Percentiles rank a stretch among this genome's conserved stretches.
These are phyloP conservation scores for Eriosoma lanigerum DNA, from an alignment of 1,140 invertebrate genomes.

Conservation along the genomic window DNA sequence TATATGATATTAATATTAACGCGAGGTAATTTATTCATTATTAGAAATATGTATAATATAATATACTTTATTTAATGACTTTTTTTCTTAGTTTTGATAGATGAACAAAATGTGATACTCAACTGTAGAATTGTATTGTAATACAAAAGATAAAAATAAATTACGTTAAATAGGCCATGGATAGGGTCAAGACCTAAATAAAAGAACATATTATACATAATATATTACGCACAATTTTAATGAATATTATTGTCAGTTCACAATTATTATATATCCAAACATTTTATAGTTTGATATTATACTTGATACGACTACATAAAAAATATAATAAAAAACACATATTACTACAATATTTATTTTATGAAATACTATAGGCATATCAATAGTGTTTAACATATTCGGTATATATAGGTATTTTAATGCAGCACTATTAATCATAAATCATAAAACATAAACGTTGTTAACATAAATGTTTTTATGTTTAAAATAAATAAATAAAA, in stretches of 20 bases:
- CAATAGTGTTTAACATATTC: neutral
- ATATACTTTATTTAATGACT: too few species aligned
- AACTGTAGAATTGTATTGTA: neutral
- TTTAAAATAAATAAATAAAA: too few species aligned
- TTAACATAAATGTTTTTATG: too few species aligned
- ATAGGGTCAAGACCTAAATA: slow-evolving; percentile 8
- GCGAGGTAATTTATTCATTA: too few species aligned
- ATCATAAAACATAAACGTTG: neutral
- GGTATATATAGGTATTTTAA: neutral
- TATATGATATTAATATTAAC: too few species aligned
- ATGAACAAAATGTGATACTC: too few species aligned
- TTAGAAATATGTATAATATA: too few species aligned
- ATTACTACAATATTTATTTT: neutral
- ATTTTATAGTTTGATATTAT: neutral
- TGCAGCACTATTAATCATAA: neutral
- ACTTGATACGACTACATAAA: neutral
- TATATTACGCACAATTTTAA: neutral
- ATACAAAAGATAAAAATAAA: slow-evolving; percentile 10
- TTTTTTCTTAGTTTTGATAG: too few species aligned
- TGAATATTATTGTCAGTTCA: neutral
- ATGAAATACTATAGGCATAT: neutral
- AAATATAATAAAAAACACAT: neutral
- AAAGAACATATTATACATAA: neutral
- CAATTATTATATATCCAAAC: neutral
- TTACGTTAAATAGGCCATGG: neutral